Percentiles rank a stretch among this genome's conserved stretches.
These are phyloP conservation scores for Cecidostiba fungosa DNA, from an alignment of 2,888 invertebrate species.

Conservation along the genomic window DNA sequence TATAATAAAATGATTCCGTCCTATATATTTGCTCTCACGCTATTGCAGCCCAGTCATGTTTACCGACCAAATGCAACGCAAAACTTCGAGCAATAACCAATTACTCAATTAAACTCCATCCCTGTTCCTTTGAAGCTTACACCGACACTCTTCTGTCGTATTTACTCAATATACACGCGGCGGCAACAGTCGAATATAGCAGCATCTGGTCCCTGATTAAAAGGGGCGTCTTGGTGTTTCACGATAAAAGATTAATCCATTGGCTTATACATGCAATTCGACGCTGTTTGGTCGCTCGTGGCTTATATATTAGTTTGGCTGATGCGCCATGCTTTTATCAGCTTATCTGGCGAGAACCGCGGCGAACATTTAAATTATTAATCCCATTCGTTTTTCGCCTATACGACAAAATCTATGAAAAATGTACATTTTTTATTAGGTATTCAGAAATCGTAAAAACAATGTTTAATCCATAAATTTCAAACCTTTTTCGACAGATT, in stretches of 20 bases:
- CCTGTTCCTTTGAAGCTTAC: background rate
- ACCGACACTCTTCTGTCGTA: background rate
- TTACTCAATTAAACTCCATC: slow-evolving; percentile 35
- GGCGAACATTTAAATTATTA: slow-evolving; percentile 73
- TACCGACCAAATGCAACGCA: background rate
- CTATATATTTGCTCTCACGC: slow-evolving; percentile 1
- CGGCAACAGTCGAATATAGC: background rate
- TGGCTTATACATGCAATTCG: background rate
- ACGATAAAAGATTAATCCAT: slow-evolving; percentile 53
- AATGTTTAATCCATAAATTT: no score
- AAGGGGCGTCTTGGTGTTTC: slow-evolving; percentile 22
- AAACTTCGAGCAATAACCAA: slow-evolving; percentile 18
- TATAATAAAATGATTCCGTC: background rate
- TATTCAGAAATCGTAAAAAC: no score
- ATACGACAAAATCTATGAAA: background rate
- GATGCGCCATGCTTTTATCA: slow-evolving; percentile 70
- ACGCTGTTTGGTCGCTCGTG: background rate
- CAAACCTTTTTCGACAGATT: no score
- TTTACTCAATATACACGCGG: background rate
- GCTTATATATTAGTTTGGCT: background rate
- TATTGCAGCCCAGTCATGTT: background rate
- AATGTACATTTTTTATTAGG: no score
- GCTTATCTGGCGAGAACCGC: slow-evolving; percentile 69
- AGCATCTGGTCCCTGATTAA: slow-evolving; percentile 21
- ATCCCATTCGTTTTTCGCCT: slow-evolving; percentile 36